Evolutionary conservation across 2,113 vertebrate species (phyloP).

Genomic region (Microcebus lehilahytsara): DNA sequence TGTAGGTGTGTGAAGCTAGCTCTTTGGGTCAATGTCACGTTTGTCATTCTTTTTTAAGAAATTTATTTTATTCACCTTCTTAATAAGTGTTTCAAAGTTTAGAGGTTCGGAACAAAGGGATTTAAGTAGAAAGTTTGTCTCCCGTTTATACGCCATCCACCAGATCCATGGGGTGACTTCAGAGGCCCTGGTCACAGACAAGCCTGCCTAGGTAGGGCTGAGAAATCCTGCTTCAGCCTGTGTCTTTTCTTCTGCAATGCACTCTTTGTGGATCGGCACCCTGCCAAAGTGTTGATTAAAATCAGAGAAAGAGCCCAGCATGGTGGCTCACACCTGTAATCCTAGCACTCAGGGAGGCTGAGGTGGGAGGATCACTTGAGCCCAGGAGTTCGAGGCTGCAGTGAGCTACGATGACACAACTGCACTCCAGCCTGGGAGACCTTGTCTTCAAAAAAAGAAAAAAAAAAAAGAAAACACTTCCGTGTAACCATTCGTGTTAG

Average conservation of each 20-base stretch:
- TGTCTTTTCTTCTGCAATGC: not conserved
- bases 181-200: fast-evolving
- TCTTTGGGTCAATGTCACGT: not conserved
- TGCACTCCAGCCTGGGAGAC: too few species aligned
- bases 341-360: too few species aligned
- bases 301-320: not conserved
- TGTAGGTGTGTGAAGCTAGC: not conserved
- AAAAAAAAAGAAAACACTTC: not conserved
- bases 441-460: too few species aligned
- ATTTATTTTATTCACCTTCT: not conserved
- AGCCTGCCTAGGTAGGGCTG: fast-evolving
- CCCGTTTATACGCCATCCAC: too few species aligned
- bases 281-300: not conserved
- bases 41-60: not conserved
- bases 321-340: too few species aligned
- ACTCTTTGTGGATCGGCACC: not conserved
- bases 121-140: not conserved
- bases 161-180: fast-evolving
- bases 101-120: not conserved
- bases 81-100: not conserved
- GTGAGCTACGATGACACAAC: too few species aligned
- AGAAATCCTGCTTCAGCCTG: not conserved
- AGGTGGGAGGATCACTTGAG: too few species aligned
- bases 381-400: too few species aligned
- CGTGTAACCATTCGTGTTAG: too few species aligned